phyloP scores from a whole-genome alignment of 2,888 invertebrate species.

The Chrysomela aeneicollis region DNA sequence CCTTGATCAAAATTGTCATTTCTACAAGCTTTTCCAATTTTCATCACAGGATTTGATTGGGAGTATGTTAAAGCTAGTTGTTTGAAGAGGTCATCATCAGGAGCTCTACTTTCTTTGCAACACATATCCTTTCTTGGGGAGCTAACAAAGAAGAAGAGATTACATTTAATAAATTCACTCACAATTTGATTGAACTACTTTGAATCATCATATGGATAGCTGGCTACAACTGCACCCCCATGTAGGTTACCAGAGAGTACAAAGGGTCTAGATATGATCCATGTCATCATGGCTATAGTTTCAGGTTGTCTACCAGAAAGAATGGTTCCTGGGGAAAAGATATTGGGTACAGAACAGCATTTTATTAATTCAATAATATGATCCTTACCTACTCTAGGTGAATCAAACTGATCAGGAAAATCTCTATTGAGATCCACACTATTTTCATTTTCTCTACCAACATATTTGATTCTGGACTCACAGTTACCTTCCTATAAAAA shows the following conservation, averaged over 20 bases:
- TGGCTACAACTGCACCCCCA: constrained; percentile 97
- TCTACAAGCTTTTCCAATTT: constrained; percentile 74
- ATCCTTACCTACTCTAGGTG: constrained; percentile 52
- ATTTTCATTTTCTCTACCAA: constrained; percentile 84
- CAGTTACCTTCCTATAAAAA: constrained; percentile 79
- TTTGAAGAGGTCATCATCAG: constrained; percentile 84
- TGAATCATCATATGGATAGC: constrained; percentile 94
- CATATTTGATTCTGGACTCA: constrained; percentile 70
- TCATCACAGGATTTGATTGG: constrained; percentile 78
- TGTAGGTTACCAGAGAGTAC: constrained; percentile 94
- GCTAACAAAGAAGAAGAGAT: constrained; percentile 45
- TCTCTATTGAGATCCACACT: constrained; percentile 87
- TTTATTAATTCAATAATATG: no score
- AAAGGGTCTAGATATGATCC: constrained; percentile 88
- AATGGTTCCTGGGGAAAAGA: constrained; percentile 58
- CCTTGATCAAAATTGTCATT: constrained; percentile 79
- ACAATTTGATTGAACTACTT: no score
- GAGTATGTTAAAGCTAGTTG: constrained; percentile 81
- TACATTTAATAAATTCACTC: no score
- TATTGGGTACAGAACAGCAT: neutral
- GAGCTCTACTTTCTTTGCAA: constrained; percentile 78
- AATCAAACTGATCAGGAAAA: constrained; percentile 86
- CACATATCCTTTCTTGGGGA: constrained; percentile 69
- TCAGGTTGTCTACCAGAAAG: constrained; percentile 79
- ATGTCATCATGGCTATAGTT: constrained; percentile 86